Evolutionary conservation across 2,113 vertebrate genomes (phyloP).

Genomic region (Tylochromis polylepis): DNA sequence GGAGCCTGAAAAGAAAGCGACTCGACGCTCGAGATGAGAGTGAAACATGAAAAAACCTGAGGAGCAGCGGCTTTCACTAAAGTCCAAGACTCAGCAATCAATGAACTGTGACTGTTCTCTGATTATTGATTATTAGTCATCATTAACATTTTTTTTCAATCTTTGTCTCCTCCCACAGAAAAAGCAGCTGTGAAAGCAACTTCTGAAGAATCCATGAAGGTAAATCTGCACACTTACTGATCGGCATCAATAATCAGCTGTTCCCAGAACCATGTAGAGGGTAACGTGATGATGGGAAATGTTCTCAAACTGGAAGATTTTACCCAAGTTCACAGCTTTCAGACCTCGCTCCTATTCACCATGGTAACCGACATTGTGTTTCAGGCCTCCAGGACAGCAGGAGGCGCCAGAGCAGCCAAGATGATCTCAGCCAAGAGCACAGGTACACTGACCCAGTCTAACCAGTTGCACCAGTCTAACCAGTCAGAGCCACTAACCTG

Average conservation of each 20-base stretch:
- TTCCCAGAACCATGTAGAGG: background rate
- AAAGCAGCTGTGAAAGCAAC: background rate
- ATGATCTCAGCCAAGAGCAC: conserved; percentile 41
- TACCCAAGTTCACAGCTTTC: background rate
- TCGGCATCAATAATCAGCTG: background rate
- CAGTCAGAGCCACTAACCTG: background rate
- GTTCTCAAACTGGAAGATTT: background rate
- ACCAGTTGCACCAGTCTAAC: background rate
- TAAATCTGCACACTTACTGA: background rate
- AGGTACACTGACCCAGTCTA: conserved; percentile 1
- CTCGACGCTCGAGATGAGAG: background rate
- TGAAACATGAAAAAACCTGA: background rate
- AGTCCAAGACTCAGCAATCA: background rate
- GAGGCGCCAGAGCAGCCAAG: conserved; percentile 20
- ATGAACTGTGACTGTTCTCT: background rate
- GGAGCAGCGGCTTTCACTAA: background rate
- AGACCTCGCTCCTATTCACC: background rate
- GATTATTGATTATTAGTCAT: background rate
- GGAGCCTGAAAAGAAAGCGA: background rate
- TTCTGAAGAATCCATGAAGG: background rate
- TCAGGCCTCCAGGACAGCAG: conserved; percentile 27
- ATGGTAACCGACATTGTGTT: background rate
- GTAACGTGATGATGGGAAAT: background rate
- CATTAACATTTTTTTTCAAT: background rate
- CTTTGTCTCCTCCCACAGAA: background rate